A percentile compares a stretch with the other conserved stretches of the same genome.
Evolutionary conservation across 2,113 vertebrate species (phyloP).

Genomic region (Peromyscus polionotus): DNA sequence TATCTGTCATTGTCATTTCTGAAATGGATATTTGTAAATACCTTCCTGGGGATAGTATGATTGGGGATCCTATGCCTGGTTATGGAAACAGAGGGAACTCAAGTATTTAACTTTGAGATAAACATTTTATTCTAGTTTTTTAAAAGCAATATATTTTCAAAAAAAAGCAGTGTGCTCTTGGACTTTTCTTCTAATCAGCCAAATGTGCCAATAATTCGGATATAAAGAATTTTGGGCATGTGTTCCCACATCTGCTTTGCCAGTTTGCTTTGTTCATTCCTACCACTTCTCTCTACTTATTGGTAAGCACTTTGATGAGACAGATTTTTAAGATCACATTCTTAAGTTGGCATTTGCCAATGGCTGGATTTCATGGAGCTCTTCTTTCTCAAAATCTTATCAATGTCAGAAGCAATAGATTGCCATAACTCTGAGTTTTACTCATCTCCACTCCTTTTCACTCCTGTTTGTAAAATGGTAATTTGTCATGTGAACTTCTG

Average conservation of each 20-base stretch:
- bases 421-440: background rate
- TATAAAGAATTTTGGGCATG: background rate
- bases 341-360: background rate
- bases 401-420: background rate
- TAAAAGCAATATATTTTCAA: background rate
- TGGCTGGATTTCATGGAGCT: background rate
- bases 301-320: background rate
- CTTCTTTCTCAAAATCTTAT: background rate
- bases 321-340: background rate
- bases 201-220: background rate
- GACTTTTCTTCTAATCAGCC: conserved; percentile 3
- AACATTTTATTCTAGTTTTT: background rate
- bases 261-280: background rate
- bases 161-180: background rate
- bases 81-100: background rate
- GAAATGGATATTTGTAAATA: background rate
- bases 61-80: background rate
- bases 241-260: background rate
- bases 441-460: background rate
- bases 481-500: background rate
- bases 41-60: background rate
- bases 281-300: background rate
- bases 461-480: background rate
- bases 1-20: background rate
- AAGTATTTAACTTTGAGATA: conserved; percentile 16